A percentile compares a stretch with the other conserved stretches of the same genome.
Conservation (phyloP, 2,888 invertebrate genomes). For the Agonum fuliginosum region DNA sequence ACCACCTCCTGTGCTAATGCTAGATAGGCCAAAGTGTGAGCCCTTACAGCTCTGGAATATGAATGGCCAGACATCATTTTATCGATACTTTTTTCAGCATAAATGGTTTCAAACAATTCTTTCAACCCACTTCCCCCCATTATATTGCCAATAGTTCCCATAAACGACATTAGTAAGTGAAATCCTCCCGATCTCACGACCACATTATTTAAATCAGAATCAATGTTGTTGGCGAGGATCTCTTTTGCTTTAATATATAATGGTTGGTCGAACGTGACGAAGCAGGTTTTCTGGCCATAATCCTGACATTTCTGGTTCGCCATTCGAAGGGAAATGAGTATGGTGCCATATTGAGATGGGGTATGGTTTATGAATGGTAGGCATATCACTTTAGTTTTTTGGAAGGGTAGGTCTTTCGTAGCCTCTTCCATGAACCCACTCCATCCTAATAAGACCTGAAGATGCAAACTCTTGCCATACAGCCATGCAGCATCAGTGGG, state of each 20-base stretch:
- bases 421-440: conserved; percentile 63
- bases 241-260: conserved; percentile 64
- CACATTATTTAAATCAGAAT: conserved; percentile 55
- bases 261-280: conserved; percentile 65
- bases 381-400: conserved; percentile 16
- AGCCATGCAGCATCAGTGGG: conserved; percentile 50
- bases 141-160: conserved; percentile 62
- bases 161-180: conserved; percentile 63
- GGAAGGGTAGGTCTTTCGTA: conserved; percentile 36
- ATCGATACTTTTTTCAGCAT: conserved; percentile 63
- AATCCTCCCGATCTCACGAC: conserved; percentile 63
- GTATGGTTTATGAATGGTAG: conserved; percentile 61
- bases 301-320: conserved; percentile 58
- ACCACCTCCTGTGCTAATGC: conserved; percentile 60
- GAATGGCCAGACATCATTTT: conserved; percentile 65
- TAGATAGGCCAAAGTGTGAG: too few species aligned
- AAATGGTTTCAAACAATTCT: conserved; percentile 63
- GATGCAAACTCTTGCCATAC: conserved; percentile 58
- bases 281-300: conserved; percentile 60
- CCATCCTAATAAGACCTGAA: conserved; percentile 58
- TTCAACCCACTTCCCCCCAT: conserved; percentile 64
- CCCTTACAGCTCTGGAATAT: conserved; percentile 65
- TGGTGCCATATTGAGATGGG: conserved; percentile 62
- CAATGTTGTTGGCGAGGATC: conserved; percentile 55
- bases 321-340: conserved; percentile 60